Evolutionary conservation across 2,797 vertebrate species (phyloP), one percentile per base, ranked within the genome.

Genomic region (Cossypha dichroa): DNA sequence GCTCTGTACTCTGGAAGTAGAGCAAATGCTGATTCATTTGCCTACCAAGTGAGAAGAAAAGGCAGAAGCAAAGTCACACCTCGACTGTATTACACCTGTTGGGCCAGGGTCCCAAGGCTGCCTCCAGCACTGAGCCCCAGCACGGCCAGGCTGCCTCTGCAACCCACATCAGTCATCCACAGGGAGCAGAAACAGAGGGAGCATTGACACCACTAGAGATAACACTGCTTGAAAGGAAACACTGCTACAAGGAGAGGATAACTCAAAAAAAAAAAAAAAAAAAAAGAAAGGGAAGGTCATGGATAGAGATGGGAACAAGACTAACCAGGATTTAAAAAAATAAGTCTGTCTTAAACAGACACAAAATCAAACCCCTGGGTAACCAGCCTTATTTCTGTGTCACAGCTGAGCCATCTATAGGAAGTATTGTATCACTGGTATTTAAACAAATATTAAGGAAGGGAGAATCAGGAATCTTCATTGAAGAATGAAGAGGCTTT

Each of bases 331-430:
- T 92, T 94, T 74, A 2, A 89, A 96, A 93, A 85, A 8, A 48
- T 43, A 88, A 87, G 38, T 29, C 23, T 62, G 43, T 82, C 69
- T 91, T 88, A 86, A 94, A 81, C 19, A 70, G 66, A 73, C 31
- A 38, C 20, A 3, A 92, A 95, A 72, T 56, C 38, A 94, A 93
- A 70, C 26, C 55, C 68, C 54, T 48, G 69, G 52, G 73, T 59
- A 77, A 83, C 78, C 79, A 91, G 66, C 40, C 60, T 89, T 51
- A 77, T 51, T 97, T 96, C 87, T 85, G 85, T 92, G 93, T 95
- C 95, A 96, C 92, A 97, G 93, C 78, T 96, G 93, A 97, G 92
- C 94, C 94, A 96, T 78, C 96, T 96, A 90, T 95, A 95, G 93
- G 96, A 97, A 88, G 90, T 69, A 88, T 1, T 2, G 29, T 78